These are phyloP conservation scores for Eledone cirrhosa DNA, from an alignment of 2,888 invertebrate genomes.

Conservation along the genomic window DNA sequence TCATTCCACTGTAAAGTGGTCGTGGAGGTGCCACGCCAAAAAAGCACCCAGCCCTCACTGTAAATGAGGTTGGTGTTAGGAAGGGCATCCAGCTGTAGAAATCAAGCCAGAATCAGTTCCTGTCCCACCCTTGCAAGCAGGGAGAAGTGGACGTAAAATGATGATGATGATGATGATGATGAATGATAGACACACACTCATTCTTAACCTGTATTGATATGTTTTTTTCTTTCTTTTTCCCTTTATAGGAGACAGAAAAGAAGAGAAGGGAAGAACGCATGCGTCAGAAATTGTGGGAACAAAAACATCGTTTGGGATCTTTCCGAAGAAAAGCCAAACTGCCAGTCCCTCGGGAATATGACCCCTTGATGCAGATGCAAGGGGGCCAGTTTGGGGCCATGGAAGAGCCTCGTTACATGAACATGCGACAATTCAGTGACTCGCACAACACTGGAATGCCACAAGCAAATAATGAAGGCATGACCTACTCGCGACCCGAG, in stretches of 20 bases:
- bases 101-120: no score
- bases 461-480: not conserved
- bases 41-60: no score
- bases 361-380: conserved; percentile 37
- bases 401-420: conserved; percentile 23
- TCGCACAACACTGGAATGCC: conserved; percentile 27
- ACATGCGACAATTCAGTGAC: conserved; percentile 30
- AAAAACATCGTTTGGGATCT: conserved; percentile 59
- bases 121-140: no score
- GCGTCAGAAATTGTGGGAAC: conserved; percentile 64
- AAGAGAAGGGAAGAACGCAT: conserved; percentile 62
- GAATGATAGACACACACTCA: no score
- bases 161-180: not conserved
- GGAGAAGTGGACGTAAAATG: no score
- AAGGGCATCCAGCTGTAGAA: no score
- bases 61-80: no score
- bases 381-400: conserved; percentile 13
- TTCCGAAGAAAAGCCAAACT: conserved; percentile 54
- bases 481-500: conserved; percentile 26
- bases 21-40: no score
- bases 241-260: conserved; percentile 61
- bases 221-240: not conserved
- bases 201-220: no score
- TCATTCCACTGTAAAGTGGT: no score
- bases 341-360: conserved; percentile 46